Percentiles rank a stretch among this genome's conserved stretches.
phyloP scores from a whole-genome alignment of 2,888 invertebrate species.

The Microdon myrmicae region DNA sequence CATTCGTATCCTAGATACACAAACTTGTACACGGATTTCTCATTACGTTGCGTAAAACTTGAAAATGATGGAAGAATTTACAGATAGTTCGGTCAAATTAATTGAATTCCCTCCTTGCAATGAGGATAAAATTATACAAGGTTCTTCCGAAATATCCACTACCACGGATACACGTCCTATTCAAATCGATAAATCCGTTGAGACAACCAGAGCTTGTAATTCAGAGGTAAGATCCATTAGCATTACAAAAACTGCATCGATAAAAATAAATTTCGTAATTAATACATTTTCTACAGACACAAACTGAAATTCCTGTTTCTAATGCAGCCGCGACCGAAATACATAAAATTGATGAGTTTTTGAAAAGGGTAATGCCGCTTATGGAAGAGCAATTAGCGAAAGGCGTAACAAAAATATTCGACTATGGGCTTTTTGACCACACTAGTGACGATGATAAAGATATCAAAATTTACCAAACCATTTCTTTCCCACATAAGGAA shows the following conservation, averaged over 20 bases:
- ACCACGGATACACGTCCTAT: slow-evolving; percentile 59
- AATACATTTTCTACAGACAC: slow-evolving; percentile 58
- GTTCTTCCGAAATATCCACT: slow-evolving; percentile 59
- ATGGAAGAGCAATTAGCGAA: slow-evolving; percentile 68
- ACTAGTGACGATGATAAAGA: slow-evolving; percentile 51
- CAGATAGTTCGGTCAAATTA: slow-evolving; percentile 66
- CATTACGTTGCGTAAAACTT: no score
- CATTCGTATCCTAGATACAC: no score
- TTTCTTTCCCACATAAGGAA: slow-evolving; percentile 53
- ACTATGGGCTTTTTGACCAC: background rate
- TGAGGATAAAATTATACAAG: slow-evolving; percentile 63
- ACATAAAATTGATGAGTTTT: slow-evolving; percentile 67
- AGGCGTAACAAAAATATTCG: slow-evolving; percentile 58
- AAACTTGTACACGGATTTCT: no score
- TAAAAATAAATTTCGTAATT: background rate
- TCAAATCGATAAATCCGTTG: slow-evolving; percentile 53
- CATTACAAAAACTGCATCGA: background rate
- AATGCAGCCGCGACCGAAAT: slow-evolving; percentile 60
- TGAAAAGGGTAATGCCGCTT: slow-evolving; percentile 67
- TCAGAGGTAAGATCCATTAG: slow-evolving; percentile 39
- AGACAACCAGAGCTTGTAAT: slow-evolving; percentile 55
- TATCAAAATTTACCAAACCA: slow-evolving; percentile 62
- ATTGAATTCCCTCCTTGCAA: slow-evolving; percentile 68
- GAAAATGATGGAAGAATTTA: slow-evolving; percentile 67
- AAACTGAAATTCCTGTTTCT: slow-evolving; percentile 61